Evolutionary conservation across 2,888 invertebrate genomes (phyloP).

Genomic region (Oligia strigilis): DNA sequence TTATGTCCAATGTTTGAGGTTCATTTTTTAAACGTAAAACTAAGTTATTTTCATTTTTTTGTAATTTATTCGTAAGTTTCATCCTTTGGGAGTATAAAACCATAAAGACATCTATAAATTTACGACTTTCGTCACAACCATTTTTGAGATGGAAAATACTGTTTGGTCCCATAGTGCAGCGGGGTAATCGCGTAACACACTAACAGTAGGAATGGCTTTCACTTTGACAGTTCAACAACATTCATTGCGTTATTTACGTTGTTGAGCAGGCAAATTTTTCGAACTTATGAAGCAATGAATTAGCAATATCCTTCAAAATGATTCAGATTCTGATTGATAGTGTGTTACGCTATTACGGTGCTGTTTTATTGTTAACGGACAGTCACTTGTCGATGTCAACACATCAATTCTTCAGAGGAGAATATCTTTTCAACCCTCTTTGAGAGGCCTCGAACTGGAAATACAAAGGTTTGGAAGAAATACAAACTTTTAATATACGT

Average conservation of each 20-base stretch:
- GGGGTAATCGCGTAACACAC: neutral
- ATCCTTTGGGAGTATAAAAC: too few species aligned
- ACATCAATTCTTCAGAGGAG: conserved; percentile 53
- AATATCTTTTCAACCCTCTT: conserved; percentile 51
- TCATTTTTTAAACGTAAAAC: too few species aligned
- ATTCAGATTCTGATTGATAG: neutral
- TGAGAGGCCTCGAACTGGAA: conserved; percentile 45
- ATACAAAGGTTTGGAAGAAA: conserved; percentile 49
- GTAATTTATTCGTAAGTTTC: too few species aligned
- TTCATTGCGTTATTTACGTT: neutral
- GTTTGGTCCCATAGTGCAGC: too few species aligned
- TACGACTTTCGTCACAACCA: too few species aligned
- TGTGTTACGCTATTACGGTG: neutral
- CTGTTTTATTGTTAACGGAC: conserved; percentile 52
- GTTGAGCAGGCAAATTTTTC: neutral
- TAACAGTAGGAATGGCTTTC: neutral
- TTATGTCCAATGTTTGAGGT: too few species aligned
- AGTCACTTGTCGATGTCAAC: conserved; percentile 60
- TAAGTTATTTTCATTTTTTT: too few species aligned
- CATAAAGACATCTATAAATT: too few species aligned
- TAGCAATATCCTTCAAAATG: neutral
- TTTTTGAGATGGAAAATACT: too few species aligned
- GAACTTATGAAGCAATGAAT: neutral
- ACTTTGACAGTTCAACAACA: neutral
- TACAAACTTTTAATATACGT: too few species aligned